phyloP scores from a whole-genome alignment of 1,140 invertebrate species.

The Drosophila tsacasi region DNA sequence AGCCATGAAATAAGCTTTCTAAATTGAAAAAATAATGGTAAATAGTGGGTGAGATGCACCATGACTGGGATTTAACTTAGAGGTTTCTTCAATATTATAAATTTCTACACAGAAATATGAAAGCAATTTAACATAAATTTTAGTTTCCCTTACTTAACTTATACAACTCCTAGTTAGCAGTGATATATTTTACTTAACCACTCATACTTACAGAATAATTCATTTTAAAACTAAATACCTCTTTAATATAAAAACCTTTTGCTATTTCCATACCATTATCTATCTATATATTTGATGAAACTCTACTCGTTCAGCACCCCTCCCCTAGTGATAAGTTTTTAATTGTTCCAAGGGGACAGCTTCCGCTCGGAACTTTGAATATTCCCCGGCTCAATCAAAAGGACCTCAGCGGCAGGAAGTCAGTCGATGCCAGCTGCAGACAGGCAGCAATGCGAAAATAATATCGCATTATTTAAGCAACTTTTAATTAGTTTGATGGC shows the following conservation, averaged over 20 bases:
- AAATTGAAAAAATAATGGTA: slow-evolving; percentile 10
- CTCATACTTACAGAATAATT: neutral
- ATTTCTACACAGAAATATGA: neutral
- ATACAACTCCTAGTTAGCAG: no score
- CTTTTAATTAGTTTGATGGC: slow-evolving; percentile 77
- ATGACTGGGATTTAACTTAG: neutral
- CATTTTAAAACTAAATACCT: neutral
- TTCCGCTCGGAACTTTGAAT: slow-evolving; percentile 23
- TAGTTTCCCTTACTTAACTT: neutral
- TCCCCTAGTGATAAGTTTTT: slow-evolving; percentile 9
- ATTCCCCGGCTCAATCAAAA: slow-evolving; percentile 42
- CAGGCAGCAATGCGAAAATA: slow-evolving; percentile 46
- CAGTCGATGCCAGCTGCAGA: slow-evolving; percentile 28
- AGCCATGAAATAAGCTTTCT: slow-evolving; percentile 7
- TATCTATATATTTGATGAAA: neutral
- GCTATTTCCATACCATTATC: neutral
- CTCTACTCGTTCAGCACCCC: neutral
- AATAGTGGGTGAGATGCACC: neutral
- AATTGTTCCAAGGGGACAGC: slow-evolving; percentile 17
- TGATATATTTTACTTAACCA: no score
- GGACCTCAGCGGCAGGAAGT: slow-evolving; percentile 24
- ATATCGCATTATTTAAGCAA: slow-evolving; percentile 71
- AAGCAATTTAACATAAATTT: neutral
- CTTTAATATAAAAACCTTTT: no score
- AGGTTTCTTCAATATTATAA: neutral